Percentiles rank a stretch among this genome's conserved stretches.
Conservation (phyloP, 2,888 invertebrate species). For the Hypena proboscidalis region DNA sequence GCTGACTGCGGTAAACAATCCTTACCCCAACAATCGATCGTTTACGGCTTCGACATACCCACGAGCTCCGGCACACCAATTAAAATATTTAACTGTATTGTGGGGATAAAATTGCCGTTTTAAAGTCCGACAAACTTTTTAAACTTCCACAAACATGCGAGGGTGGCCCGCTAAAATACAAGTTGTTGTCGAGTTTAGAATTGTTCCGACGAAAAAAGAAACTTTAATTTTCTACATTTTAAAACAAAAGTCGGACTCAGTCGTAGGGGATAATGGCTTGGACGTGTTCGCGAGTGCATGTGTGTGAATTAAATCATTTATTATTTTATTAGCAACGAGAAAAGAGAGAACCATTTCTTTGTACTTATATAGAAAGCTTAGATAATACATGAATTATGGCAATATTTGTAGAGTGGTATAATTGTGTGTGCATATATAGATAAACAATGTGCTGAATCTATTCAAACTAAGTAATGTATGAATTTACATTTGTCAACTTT, state of each 20-base stretch:
- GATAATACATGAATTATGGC: no score
- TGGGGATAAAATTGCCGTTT: slow-evolving; percentile 65
- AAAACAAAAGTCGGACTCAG: slow-evolving; percentile 74
- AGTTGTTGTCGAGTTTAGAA: slow-evolving; percentile 80
- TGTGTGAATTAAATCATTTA: slow-evolving; percentile 33
- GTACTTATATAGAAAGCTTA: no score
- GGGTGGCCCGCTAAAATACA: slow-evolving; percentile 79
- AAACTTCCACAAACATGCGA: slow-evolving; percentile 81
- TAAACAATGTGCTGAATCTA: no score
- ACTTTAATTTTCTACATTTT: slow-evolving; percentile 82
- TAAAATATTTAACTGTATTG: slow-evolving; percentile 69
- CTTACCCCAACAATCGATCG: no score
- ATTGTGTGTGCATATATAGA: no score
- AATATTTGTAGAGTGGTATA: no score
- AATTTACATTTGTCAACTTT: no score
- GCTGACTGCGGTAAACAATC: no score
- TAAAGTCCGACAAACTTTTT: slow-evolving; percentile 74
- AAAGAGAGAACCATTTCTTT: no score
- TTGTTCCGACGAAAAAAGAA: slow-evolving; percentile 79
- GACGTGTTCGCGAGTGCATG: slow-evolving; percentile 61
- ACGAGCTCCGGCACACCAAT: slow-evolving; percentile 68
- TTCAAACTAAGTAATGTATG: no score
- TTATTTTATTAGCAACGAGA: no score
- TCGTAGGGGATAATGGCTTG: slow-evolving; percentile 73
- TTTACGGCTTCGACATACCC: no score